These are phyloP conservation scores for Acropora yongei DNA, from an alignment of 64 coral and sea anemone genomes.

Conservation along the genomic window DNA sequence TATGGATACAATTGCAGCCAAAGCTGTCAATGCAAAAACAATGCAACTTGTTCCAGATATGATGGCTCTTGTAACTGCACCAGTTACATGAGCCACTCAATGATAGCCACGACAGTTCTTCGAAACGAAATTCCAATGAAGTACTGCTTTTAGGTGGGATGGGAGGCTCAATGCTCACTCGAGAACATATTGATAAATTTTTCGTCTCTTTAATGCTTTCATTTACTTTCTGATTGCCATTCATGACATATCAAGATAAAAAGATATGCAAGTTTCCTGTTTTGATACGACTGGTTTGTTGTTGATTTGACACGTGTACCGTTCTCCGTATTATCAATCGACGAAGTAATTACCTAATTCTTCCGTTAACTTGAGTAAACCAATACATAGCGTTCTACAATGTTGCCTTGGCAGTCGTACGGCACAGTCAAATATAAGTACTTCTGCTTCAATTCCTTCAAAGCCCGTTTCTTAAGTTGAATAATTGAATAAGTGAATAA, in stretches of 20 bases:
- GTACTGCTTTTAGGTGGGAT: not conserved
- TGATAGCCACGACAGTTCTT: too few relatives aligned
- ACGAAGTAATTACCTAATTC: not conserved
- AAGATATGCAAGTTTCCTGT: not conserved
- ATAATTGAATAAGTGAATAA: not conserved
- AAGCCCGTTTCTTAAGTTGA: not conserved
- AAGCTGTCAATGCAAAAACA: too few relatives aligned
- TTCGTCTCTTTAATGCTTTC: not conserved
- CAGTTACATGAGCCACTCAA: too few relatives aligned
- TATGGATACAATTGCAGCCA: too few relatives aligned
- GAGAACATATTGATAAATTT: not conserved
- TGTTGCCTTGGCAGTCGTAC: not conserved
- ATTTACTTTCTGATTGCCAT: not conserved
- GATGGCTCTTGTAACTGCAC: too few relatives aligned
- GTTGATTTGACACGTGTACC: not conserved
- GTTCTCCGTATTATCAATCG: not conserved
- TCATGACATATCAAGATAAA: not conserved
- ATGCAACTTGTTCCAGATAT: too few relatives aligned
- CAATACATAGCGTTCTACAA: not conserved
- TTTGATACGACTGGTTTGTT: not conserved
- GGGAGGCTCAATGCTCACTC: not conserved
- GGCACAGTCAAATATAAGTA: not conserved
- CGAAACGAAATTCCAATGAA: not conserved
- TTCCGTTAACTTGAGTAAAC: not conserved
- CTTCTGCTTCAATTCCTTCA: not conserved